These are phyloP conservation scores for Aphelinus atriplicis DNA, from an alignment of 1,140 invertebrate species.

Conservation along the genomic window DNA sequence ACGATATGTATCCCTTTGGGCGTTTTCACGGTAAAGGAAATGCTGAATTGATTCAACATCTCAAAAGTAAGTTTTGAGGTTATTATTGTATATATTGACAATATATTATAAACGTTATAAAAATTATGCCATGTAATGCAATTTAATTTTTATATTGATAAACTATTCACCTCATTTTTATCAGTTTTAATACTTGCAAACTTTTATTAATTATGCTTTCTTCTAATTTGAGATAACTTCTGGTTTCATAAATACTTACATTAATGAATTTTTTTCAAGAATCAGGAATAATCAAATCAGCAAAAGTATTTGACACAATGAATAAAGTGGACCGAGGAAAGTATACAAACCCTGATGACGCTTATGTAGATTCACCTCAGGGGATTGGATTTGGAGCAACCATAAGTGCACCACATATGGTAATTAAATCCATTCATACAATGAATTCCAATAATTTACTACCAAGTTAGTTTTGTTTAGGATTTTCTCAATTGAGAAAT, in stretches of 20 bases:
- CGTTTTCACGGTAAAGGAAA: conserved; percentile 86
- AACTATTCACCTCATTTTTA: conserved; percentile 8
- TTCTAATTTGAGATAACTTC: background rate
- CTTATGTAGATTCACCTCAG: conserved; percentile 92
- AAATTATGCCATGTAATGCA: background rate
- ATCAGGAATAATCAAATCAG: conserved; percentile 85
- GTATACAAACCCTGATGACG: conserved; percentile 75
- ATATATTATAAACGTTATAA: background rate
- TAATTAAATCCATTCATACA: conserved; percentile 58
- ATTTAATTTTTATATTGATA: conserved; percentile 5
- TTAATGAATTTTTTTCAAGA: conserved; percentile 69
- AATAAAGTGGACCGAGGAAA: conserved; percentile 83
- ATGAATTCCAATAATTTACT: background rate
- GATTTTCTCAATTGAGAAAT: background rate
- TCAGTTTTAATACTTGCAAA: background rate
- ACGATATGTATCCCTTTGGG: conserved; percentile 70
- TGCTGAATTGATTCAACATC: conserved; percentile 83
- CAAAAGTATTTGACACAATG: conserved; percentile 87
- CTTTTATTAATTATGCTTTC: conserved; percentile 1
- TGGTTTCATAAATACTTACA: conserved; percentile 3
- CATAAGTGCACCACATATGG: conserved; percentile 98
- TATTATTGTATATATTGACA: conserved; percentile 1
- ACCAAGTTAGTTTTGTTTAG: background rate
- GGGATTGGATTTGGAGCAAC: conserved; percentile 90
- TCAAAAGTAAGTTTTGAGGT: conserved; percentile 74